A percentile compares a stretch with the other conserved stretches of the same genome.
phyloP scores from a whole-genome alignment of 2,113 vertebrate genomes.

The Antechinus flavipes region DNA sequence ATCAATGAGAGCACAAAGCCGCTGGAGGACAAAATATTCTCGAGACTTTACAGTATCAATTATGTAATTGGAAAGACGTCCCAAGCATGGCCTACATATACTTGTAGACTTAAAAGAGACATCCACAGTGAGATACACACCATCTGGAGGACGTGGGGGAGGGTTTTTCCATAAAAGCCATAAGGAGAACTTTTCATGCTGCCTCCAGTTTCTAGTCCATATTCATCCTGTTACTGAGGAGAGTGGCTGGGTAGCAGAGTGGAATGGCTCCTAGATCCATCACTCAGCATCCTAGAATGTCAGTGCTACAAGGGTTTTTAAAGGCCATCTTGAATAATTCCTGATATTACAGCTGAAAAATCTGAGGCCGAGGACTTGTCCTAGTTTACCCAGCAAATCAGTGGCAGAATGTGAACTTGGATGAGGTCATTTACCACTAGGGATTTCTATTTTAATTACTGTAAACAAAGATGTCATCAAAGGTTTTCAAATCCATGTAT shows the following conservation, averaged over 20 bases:
- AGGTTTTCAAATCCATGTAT: background rate
- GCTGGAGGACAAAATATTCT: background rate
- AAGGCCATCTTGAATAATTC: background rate
- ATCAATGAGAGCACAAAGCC: background rate
- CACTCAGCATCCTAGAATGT: background rate
- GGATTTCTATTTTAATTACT: background rate
- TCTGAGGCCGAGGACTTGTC: background rate
- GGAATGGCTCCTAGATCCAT: background rate
- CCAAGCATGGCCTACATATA: background rate
- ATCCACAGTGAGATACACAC: background rate
- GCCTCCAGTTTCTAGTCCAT: background rate
- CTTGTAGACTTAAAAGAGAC: background rate
- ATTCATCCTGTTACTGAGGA: background rate
- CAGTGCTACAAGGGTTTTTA: background rate
- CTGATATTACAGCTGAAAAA: background rate
- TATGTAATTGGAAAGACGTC: background rate
- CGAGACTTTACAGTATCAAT: background rate
- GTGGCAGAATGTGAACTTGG: background rate
- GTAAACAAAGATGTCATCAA: background rate
- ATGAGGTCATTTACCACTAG: background rate
- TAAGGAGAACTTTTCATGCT: background rate
- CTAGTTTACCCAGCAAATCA: background rate
- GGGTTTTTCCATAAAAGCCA: background rate
- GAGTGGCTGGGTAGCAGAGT: background rate
- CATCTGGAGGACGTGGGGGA: background rate